phyloP scores from a whole-genome alignment of 2,888 invertebrate species.

The Limnephilus rhombicus region DNA sequence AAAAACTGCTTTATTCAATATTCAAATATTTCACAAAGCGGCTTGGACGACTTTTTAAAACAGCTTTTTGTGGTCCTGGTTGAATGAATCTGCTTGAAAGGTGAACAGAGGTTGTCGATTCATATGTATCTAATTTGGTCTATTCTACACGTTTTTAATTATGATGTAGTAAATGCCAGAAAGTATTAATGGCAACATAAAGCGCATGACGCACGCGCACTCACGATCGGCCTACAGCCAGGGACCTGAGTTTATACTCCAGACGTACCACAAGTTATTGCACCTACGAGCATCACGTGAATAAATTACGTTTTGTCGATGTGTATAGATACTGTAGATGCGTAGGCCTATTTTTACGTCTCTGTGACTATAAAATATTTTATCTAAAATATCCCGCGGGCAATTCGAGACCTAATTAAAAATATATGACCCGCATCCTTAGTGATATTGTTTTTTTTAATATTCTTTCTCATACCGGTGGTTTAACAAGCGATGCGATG shows the following conservation, averaged over 20 bases:
- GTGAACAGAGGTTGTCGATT: neutral
- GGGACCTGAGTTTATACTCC: neutral
- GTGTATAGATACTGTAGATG: neutral
- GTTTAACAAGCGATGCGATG: neutral
- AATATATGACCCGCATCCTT: neutral
- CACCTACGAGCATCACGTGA: conserved; percentile 15
- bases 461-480: neutral
- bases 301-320: conserved; percentile 22
- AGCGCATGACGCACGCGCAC: conserved; percentile 32
- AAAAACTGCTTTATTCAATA: neutral
- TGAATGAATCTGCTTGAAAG: neutral
- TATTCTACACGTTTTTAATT: conserved; percentile 23
- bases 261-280: conserved; percentile 19
- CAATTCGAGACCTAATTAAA: neutral
- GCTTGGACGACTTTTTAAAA: neutral
- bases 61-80: neutral
- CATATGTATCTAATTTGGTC: neutral
- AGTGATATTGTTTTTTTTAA: neutral
- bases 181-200: conserved; percentile 34
- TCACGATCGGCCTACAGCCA: conserved; percentile 11
- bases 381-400: neutral
- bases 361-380: neutral
- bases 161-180: conserved; percentile 50
- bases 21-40: neutral
- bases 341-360: conserved; percentile 6